Conservation (phyloP, 2,797 vertebrate genomes). For the Xenopus petersii region DNA sequence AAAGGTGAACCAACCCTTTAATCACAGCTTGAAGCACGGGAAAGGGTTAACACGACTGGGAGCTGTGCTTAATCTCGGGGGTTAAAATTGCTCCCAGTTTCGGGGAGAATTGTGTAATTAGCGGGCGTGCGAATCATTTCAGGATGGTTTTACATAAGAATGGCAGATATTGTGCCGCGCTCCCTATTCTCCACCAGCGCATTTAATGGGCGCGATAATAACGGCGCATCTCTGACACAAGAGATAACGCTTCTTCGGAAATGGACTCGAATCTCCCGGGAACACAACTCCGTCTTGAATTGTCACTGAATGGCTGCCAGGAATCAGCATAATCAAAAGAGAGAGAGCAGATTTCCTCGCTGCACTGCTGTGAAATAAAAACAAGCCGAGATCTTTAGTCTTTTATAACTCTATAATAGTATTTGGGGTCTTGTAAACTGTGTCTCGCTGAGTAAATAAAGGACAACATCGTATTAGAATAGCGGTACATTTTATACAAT, state of each 20-base stretch:
- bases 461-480: no score
- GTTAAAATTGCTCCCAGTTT: background rate
- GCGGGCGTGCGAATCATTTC: background rate
- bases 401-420: no score
- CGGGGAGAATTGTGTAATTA: slow-evolving; percentile 1
- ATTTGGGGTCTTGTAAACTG: no score
- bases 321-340: background rate
- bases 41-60: background rate
- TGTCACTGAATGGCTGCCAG: background rate
- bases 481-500: no score
- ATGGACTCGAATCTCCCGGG: background rate
- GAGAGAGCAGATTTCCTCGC: background rate
- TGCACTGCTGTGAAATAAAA: no score
- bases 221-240: background rate
- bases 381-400: no score
- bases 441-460: no score
- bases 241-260: background rate
- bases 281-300: background rate
- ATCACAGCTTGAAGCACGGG: no score
- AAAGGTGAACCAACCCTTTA: no score
- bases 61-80: background rate
- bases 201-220: slow-evolving; percentile 1
- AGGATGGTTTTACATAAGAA: slow-evolving; percentile 5
- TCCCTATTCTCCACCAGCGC: background rate
- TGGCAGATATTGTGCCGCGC: background rate